Percentiles rank a stretch among this genome's conserved stretches.
Conservation (phyloP, 2,113 vertebrate genomes). For the Psittacula cyanocephala region DNA sequence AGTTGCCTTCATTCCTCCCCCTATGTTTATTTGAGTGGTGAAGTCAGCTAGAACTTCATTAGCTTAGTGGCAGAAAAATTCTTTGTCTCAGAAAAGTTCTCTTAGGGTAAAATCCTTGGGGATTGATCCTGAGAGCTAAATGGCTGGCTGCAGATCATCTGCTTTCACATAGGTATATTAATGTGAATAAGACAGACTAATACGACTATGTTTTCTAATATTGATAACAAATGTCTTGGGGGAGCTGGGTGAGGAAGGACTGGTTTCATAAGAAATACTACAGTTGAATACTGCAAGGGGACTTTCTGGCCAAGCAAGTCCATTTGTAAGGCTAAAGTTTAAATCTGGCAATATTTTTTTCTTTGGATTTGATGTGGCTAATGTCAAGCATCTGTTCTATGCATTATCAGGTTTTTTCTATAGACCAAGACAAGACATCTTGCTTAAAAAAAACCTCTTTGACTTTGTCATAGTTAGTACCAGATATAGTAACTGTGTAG, state of each 20-base stretch:
- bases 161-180: neutral
- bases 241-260: neutral
- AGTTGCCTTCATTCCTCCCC: neutral
- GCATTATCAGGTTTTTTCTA: neutral
- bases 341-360: neutral
- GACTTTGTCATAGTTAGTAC: neutral
- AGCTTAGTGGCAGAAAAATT: neutral
- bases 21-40: neutral
- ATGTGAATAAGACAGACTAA: neutral
- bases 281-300: neutral
- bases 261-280: neutral
- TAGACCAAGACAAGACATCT: neutral
- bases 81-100: neutral
- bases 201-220: neutral
- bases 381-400: neutral
- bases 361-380: neutral
- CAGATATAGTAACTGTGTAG: neutral
- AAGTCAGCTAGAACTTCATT: neutral
- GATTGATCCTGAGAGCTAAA: neutral
- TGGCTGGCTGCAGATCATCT: neutral
- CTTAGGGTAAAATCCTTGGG: neutral
- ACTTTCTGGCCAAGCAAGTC: neutral
- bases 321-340: neutral
- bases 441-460: neutral
- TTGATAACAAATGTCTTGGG: neutral